A percentile compares a stretch with the other conserved stretches of the same genome.
These are phyloP conservation scores for Geotrupes spiniger DNA, from an alignment of 2,888 invertebrate species.

Conservation along the genomic window DNA sequence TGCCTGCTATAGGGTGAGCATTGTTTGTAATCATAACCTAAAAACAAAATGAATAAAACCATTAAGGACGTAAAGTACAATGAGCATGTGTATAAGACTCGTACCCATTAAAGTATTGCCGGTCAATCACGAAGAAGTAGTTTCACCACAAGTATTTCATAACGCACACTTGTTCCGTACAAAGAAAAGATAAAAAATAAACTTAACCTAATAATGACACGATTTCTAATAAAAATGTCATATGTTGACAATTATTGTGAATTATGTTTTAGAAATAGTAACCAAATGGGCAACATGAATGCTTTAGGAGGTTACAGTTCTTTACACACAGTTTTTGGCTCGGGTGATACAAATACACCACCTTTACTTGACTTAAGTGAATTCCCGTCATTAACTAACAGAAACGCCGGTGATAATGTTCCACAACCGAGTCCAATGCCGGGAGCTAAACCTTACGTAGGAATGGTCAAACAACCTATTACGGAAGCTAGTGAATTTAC, in stretches of 20 bases:
- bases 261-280: constrained; percentile 51
- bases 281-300: constrained; percentile 61
- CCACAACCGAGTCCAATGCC: constrained; percentile 82
- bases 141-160: too few species aligned
- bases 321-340: constrained; percentile 82
- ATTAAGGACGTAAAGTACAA: too few species aligned
- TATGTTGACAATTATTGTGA: constrained; percentile 18
- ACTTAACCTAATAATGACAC: constrained; percentile 3
- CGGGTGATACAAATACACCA: constrained; percentile 63
- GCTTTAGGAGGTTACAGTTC: constrained; percentile 58
- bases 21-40: constrained; percentile 5
- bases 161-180: too few species aligned
- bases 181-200: neutral
- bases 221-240: constrained; percentile 13
- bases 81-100: too few species aligned
- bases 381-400: constrained; percentile 88
- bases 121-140: too few species aligned
- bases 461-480: constrained; percentile 93
- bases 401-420: constrained; percentile 72
- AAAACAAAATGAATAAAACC: neutral
- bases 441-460: constrained; percentile 91
- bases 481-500: constrained; percentile 91
- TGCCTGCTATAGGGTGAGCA: constrained; percentile 51
- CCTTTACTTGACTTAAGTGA: constrained; percentile 88
- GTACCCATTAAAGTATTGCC: too few species aligned